These are phyloP conservation scores for Xiphophorus maculatus DNA, from an alignment of 2,113 vertebrate species.

Conservation along the genomic window DNA sequence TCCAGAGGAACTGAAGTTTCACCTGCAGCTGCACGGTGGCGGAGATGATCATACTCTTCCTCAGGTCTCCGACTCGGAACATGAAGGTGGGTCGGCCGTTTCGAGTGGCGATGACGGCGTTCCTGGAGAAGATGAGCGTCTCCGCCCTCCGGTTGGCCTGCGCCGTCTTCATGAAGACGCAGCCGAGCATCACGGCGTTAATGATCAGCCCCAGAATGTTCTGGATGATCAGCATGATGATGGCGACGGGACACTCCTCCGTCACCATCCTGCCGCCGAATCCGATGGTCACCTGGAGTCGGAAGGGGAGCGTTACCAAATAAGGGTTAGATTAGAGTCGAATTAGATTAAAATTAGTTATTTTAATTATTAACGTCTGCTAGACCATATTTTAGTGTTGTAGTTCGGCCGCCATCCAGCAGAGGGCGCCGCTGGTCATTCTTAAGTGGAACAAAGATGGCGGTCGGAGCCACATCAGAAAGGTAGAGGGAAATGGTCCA, in stretches of 20 bases:
- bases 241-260: constrained; percentile 84
- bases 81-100: constrained; percentile 82
- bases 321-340: no score
- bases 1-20: no score
- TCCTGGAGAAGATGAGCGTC: constrained; percentile 85
- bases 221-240: constrained; percentile 84
- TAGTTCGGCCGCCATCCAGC: no score
- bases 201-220: constrained; percentile 86
- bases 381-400: no score
- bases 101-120: constrained; percentile 81
- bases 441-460: no score
- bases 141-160: constrained; percentile 86
- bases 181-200: constrained; percentile 87
- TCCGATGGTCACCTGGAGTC: constrained; percentile 82
- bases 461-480: no score
- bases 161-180: constrained; percentile 88
- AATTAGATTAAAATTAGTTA: no score
- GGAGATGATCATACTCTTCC: constrained; percentile 88
- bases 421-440: no score
- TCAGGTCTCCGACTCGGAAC: constrained; percentile 84
- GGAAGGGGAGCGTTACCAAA: not conserved
- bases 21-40: constrained; percentile 85
- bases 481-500: no score
- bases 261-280: constrained; percentile 87
- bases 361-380: no score